Evolutionary conservation across 2,113 vertebrate genomes (phyloP).

Genomic region (Alaudala cheleensis): DNA sequence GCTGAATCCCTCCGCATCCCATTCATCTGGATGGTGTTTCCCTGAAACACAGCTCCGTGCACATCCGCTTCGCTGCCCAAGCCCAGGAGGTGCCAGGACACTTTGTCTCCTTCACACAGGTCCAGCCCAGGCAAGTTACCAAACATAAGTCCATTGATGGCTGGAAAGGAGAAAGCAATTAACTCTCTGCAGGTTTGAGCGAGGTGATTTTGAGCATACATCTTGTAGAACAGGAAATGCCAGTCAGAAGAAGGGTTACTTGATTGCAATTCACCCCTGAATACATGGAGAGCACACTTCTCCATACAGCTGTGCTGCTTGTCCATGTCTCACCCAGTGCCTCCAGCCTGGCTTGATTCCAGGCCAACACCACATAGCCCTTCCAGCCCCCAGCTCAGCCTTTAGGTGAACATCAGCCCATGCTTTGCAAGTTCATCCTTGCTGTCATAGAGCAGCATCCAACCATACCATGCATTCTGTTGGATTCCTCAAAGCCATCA

Average conservation of each 20-base stretch:
- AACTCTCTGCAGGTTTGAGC: background rate
- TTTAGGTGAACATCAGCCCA: rapidly evolving
- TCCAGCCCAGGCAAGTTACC: conserved; percentile 74
- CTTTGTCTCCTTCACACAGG: conserved; percentile 72
- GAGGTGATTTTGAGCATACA: background rate
- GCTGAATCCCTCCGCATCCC: conserved; percentile 72
- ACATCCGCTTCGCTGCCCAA: conserved; percentile 75
- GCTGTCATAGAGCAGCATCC: background rate
- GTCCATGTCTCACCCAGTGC: rapidly evolving
- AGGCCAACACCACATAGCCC: background rate
- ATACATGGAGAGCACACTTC: background rate
- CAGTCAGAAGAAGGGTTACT: background rate
- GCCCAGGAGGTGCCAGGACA: conserved; percentile 78
- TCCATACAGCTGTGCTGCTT: background rate
- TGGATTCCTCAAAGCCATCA: conserved; percentile 72
- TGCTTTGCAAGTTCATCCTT: background rate
- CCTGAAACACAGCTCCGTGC: conserved; percentile 73
- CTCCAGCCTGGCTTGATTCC: background rate
- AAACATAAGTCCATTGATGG: conserved; percentile 78
- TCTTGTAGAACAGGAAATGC: background rate
- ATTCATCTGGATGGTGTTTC: conserved; percentile 73
- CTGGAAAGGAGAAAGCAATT: conserved; percentile 60
- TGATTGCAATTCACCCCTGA: background rate
- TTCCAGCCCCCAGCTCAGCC: background rate
- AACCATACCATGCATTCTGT: conserved; percentile 77